phyloP scores from a whole-genome alignment of 1,140 invertebrate genomes.

The Augochlora pura region DNA sequence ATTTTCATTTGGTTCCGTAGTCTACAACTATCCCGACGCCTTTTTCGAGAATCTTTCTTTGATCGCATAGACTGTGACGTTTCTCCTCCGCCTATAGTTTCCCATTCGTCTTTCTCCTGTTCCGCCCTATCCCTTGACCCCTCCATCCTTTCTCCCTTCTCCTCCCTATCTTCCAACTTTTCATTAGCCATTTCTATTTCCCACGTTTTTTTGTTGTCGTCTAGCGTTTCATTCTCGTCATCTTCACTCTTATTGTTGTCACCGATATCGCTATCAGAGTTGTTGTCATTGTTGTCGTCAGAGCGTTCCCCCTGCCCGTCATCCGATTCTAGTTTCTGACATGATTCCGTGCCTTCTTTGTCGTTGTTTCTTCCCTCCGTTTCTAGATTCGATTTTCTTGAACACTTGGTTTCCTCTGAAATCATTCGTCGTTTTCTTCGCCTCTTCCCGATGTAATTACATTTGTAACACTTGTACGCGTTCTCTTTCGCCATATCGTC shows the following conservation, averaged over 20 bases:
- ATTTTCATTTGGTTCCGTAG: slow-evolving; percentile 65
- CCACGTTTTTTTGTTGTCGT: background rate
- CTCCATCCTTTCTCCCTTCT: background rate
- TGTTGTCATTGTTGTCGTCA: background rate
- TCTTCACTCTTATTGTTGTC: background rate
- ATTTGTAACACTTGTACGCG: background rate
- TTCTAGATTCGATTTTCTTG: background rate
- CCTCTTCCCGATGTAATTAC: background rate
- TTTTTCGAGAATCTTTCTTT: slow-evolving; percentile 72
- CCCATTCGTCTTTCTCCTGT: slow-evolving; percentile 56
- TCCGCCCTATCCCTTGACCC: background rate
- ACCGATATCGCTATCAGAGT: background rate
- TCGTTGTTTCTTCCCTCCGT: background rate
- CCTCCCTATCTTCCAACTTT: background rate
- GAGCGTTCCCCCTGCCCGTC: too few species aligned
- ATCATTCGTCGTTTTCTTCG: background rate
- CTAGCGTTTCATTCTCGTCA: background rate
- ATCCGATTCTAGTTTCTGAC: too few species aligned
- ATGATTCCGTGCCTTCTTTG: too few species aligned
- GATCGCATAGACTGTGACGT: slow-evolving; percentile 63
- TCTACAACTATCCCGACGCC: slow-evolving; percentile 70
- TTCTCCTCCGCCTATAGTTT: slow-evolving; percentile 71
- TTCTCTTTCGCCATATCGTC: background rate
- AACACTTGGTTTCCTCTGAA: too few species aligned
- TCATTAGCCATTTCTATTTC: background rate